Conservation (phyloP, 2,113 vertebrate species). For the Leucosticte australis region DNA sequence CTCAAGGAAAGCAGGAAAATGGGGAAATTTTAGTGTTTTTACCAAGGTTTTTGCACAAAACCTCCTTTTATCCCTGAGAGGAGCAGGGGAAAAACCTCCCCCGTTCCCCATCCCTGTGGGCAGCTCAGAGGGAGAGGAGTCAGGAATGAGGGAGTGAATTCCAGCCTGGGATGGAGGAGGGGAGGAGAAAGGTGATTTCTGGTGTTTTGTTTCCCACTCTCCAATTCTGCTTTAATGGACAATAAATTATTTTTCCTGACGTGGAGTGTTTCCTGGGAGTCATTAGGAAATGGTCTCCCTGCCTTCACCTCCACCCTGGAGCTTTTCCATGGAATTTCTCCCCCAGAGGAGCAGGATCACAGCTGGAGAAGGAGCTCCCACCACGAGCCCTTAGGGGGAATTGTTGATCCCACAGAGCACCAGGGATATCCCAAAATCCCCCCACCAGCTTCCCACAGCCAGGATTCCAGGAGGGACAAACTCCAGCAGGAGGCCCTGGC, state of each 20-base stretch:
- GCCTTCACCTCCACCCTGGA: background rate
- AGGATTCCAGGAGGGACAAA: background rate
- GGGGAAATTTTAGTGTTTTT: background rate
- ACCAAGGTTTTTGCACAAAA: background rate
- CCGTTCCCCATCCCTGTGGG: background rate
- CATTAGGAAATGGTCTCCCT: background rate
- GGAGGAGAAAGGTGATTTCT: background rate
- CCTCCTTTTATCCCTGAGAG: background rate
- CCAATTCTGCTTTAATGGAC: background rate
- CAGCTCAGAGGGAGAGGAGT: background rate
- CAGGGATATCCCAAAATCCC: background rate
- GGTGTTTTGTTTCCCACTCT: background rate
- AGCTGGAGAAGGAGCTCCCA: background rate
- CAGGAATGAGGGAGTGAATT: background rate
- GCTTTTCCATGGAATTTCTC: background rate
- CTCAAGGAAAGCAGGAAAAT: background rate
- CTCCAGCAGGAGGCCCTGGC: accelerated
- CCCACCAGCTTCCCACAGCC: background rate
- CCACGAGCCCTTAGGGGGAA: accelerated
- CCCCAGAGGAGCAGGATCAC: accelerated
- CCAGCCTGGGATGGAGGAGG: background rate
- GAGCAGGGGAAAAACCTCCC: background rate
- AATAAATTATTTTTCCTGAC: background rate
- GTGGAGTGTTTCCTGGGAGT: background rate
- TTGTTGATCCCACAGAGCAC: background rate